phyloP scores from a whole-genome alignment of 2,888 invertebrate species.

The Drosophila mulleri region DNA sequence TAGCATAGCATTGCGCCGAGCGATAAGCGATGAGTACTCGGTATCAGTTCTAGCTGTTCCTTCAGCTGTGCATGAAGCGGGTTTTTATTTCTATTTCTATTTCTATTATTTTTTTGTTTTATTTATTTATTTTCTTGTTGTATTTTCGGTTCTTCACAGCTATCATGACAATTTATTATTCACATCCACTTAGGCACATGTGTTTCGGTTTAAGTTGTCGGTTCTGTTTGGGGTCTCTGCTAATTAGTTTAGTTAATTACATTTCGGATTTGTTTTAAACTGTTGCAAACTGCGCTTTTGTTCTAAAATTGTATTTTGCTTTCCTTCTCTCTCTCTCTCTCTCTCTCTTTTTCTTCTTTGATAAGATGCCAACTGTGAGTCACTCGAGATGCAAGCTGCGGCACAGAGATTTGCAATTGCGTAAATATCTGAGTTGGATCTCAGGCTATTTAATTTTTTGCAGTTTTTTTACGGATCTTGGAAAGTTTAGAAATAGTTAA shows the following conservation, averaged over 20 bases:
- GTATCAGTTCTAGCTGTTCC: constrained; percentile 22
- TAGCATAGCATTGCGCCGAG: constrained; percentile 2
- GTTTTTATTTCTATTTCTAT: not conserved
- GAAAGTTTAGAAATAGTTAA: not conserved
- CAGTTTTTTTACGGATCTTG: not conserved
- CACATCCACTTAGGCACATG: constrained; percentile 50
- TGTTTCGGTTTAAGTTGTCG: constrained; percentile 32
- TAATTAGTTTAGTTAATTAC: constrained; percentile 67
- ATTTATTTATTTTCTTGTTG: not conserved
- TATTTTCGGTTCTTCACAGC: constrained; percentile 4
- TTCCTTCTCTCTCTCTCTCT: not conserved
- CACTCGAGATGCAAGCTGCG: constrained; percentile 23
- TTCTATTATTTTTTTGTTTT: not conserved
- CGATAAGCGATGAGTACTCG: constrained; percentile 33
- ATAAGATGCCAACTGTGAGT: constrained; percentile 51
- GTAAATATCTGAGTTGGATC: not conserved
- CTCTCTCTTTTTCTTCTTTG: constrained; percentile 1
- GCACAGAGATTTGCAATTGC: not conserved
- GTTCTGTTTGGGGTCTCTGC: constrained; percentile 12
- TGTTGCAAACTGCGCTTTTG: constrained; percentile 29
- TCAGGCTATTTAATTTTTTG: not conserved
- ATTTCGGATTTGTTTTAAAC: constrained; percentile 40
- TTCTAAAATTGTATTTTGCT: not conserved
- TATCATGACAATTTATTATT: constrained; percentile 43
- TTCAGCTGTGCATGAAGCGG: not conserved